Conservation (phyloP, 2,113 vertebrate species). For the Apodemus sylvaticus region DNA sequence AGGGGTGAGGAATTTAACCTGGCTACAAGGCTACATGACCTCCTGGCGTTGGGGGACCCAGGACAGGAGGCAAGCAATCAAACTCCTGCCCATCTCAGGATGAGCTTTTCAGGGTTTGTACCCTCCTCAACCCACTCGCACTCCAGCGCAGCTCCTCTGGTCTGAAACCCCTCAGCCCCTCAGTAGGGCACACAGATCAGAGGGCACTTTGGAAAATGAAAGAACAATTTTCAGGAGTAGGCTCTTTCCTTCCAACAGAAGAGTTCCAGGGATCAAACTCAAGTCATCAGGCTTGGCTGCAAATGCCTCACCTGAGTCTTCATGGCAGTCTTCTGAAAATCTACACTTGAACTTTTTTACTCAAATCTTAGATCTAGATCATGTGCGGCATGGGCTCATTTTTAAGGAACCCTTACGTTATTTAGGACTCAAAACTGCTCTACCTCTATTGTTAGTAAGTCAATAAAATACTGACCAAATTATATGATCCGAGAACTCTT, state of each 20-base stretch:
- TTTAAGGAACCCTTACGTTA: background rate
- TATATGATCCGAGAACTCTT: background rate
- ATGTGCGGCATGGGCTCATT: background rate
- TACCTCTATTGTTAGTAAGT: slow-evolving; percentile 12
- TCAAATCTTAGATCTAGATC: slow-evolving; percentile 35
- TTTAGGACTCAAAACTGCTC: slow-evolving; percentile 40
- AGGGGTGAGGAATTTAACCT: too few species aligned
- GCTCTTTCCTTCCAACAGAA: background rate
- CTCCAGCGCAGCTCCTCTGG: too few species aligned
- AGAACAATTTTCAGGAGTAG: background rate
- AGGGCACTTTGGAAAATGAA: background rate
- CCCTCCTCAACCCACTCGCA: too few species aligned
- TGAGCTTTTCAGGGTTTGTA: too few species aligned
- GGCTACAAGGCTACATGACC: too few species aligned
- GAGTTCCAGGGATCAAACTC: background rate
- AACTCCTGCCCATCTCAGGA: too few species aligned
- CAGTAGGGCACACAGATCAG: background rate
- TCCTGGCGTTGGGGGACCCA: too few species aligned
- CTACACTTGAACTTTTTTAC: background rate
- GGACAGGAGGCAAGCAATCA: too few species aligned
- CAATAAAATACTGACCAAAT: slow-evolving; percentile 20
- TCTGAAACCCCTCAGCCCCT: too few species aligned
- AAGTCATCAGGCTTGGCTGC: background rate
- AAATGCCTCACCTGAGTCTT: background rate
- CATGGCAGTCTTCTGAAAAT: slow-evolving; percentile 23